Evolutionary conservation across 2,113 vertebrate genomes (phyloP).

Genomic region (Gnathonemus longibarbis): DNA sequence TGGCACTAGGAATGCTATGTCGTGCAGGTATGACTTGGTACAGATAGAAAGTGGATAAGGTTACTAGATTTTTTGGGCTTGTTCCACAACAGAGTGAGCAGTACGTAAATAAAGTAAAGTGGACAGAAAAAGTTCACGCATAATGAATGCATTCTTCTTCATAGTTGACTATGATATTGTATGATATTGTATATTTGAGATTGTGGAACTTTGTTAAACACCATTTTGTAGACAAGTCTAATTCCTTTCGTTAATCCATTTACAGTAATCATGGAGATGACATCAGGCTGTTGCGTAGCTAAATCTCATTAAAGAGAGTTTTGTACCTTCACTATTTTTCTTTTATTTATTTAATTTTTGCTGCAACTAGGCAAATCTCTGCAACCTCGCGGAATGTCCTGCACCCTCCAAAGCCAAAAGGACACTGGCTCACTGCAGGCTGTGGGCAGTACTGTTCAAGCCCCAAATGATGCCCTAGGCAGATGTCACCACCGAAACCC

Average conservation of each 20-base stretch:
- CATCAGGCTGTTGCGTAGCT: not conserved
- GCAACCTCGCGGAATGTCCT: not conserved
- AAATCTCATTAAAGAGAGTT: not conserved
- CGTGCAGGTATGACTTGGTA: not conserved
- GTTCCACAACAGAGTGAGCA: slow-evolving; percentile 22
- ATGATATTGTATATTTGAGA: slow-evolving; percentile 4
- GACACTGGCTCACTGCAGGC: not conserved
- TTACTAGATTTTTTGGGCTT: slow-evolving; percentile 12
- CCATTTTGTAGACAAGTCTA: not conserved
- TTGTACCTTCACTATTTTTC: not conserved
- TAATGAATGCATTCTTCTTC: not conserved
- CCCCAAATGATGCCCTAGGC: not conserved
- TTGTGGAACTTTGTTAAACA: slow-evolving; percentile 6
- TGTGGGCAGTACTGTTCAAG: not conserved
- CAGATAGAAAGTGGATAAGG: slow-evolving; percentile 1
- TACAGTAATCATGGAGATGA: slow-evolving; percentile 3
- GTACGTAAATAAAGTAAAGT: slow-evolving; percentile 24
- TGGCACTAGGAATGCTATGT: not conserved
- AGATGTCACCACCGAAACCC: not conserved
- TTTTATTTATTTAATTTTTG: not conserved
- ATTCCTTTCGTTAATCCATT: slow-evolving; percentile 34
- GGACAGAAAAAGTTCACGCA: not conserved
- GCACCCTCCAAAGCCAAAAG: not conserved
- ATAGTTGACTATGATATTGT: slow-evolving; percentile 3
- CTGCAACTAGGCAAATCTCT: not conserved